Conservation (phyloP, 2,888 invertebrate species). For the Agriopis marginaria region DNA sequence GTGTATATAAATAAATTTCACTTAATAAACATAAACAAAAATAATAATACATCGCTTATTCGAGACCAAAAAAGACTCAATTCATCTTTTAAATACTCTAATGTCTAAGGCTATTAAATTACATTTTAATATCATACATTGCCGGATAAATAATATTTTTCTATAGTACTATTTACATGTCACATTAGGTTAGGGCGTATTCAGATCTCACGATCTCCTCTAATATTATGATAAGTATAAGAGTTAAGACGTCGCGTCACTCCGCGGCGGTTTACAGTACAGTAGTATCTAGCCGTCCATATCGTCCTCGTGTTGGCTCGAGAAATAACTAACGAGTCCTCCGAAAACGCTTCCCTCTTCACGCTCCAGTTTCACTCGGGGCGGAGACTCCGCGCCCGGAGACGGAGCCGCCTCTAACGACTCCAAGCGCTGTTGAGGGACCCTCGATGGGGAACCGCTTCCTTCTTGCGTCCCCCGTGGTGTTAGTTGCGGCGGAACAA, state of each 20-base stretch:
- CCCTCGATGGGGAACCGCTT: conserved; percentile 29
- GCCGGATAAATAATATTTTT: conserved; percentile 68
- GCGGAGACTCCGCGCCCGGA: conserved; percentile 27
- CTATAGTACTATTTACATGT: conserved; percentile 66
- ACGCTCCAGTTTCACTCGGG: conserved; percentile 50
- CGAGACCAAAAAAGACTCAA: conserved; percentile 81
- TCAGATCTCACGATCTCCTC: conserved; percentile 4
- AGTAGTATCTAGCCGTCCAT: conserved; percentile 86
- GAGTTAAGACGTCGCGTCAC: not conserved
- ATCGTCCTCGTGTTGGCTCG: conserved; percentile 95
- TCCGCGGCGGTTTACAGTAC: not conserved
- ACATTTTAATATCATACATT: conserved; percentile 74
- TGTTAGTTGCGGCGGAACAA: conserved; percentile 27
- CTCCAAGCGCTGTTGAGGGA: conserved; percentile 25
- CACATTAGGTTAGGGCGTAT: conserved; percentile 27
- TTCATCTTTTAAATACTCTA: conserved; percentile 59
- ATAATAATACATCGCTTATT: conserved; percentile 83
- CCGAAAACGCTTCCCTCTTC: conserved; percentile 93
- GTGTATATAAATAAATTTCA: conserved; percentile 85
- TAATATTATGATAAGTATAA: conserved; percentile 1
- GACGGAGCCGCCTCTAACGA: conserved; percentile 14
- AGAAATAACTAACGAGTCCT: conserved; percentile 96
- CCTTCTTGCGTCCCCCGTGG: conserved; percentile 36
- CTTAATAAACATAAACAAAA: conserved; percentile 80
- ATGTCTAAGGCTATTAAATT: conserved; percentile 59